Percentiles rank a stretch among this genome's conserved stretches.
Evolutionary conservation across 2,888 invertebrate genomes (phyloP).

Genomic region (Diaphora mendica): DNA sequence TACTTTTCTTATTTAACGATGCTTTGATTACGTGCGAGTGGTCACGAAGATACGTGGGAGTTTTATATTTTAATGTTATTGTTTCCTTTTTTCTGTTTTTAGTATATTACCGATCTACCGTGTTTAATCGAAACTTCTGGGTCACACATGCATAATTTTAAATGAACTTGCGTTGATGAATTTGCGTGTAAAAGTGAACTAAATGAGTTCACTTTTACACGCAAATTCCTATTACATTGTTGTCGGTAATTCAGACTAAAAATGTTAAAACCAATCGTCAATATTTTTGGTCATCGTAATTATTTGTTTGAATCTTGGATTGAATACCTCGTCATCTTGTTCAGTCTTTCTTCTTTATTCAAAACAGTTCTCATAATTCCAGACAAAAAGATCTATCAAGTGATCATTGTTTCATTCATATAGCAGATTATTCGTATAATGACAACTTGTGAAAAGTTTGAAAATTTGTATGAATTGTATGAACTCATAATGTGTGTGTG

Average conservation of each 20-base stretch:
- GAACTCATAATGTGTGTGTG: conserved; percentile 43
- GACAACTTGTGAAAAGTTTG: conserved; percentile 59
- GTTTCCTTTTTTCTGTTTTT: conserved; percentile 63
- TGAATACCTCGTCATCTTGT: conserved; percentile 58
- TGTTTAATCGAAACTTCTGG: conserved; percentile 53
- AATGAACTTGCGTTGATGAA: too few species aligned
- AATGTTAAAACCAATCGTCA: background rate
- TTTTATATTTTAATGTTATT: conserved; percentile 55
- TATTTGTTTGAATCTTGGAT: background rate
- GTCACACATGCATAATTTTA: conserved; percentile 41
- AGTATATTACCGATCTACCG: conserved; percentile 57
- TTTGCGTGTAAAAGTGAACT: too few species aligned
- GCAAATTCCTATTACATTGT: background rate
- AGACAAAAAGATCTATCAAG: conserved; percentile 50
- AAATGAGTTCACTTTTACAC: conserved; percentile 19
- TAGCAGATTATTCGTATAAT: conserved; percentile 41
- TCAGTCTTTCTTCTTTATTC: conserved; percentile 63
- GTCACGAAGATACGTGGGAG: conserved; percentile 32
- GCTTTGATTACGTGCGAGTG: conserved; percentile 14
- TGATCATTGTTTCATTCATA: conserved; percentile 55
- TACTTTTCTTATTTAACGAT: conserved; percentile 15
- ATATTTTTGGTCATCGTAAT: background rate
- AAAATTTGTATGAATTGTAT: conserved; percentile 52
- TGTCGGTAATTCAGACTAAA: background rate
- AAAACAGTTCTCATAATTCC: conserved; percentile 41